These are phyloP conservation scores for Pissodes strobi DNA, from an alignment of 1,140 invertebrate species.

Conservation along the genomic window DNA sequence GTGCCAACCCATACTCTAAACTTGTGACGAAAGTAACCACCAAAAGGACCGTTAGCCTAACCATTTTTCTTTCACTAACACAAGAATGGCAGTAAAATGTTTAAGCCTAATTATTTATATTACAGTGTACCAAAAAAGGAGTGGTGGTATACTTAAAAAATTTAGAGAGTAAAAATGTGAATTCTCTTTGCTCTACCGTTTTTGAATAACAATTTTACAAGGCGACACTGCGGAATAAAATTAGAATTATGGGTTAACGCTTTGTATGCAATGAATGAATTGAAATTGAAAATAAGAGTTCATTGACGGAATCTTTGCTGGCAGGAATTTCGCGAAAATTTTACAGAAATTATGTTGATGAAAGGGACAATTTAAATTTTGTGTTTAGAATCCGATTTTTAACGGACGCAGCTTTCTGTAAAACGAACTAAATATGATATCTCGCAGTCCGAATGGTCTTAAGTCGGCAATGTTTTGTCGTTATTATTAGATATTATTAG, in stretches of 20 bases:
- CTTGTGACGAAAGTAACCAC: neutral
- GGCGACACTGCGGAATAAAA: neutral
- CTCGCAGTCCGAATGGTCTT: too few species aligned
- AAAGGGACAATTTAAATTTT: too few species aligned
- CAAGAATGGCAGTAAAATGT: slow-evolving; percentile 14
- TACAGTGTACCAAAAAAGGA: slow-evolving; percentile 15
- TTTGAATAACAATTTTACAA: slow-evolving; percentile 18
- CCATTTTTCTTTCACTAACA: slow-evolving; percentile 18
- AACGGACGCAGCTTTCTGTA: too few species aligned
- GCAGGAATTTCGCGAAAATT: neutral
- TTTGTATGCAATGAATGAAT: slow-evolving; percentile 13
- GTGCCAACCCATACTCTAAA: neutral
- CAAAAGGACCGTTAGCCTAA: slow-evolving; percentile 2
- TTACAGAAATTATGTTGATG: neutral
- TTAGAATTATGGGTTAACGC: slow-evolving; percentile 23
- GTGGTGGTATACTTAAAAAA: slow-evolving; percentile 31
- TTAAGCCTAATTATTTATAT: slow-evolving; percentile 38
- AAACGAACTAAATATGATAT: too few species aligned
- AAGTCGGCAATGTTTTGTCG: too few species aligned
- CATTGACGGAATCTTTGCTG: too few species aligned
- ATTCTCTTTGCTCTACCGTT: slow-evolving; percentile 17
- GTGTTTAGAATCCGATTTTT: too few species aligned
- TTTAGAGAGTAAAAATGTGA: slow-evolving; percentile 22
- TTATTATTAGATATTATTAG: too few species aligned
- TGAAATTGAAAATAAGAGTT: slow-evolving; percentile 18